These are phyloP conservation scores for Eupithecia insigniata DNA, from an alignment of 2,888 invertebrate genomes.

Conservation along the genomic window DNA sequence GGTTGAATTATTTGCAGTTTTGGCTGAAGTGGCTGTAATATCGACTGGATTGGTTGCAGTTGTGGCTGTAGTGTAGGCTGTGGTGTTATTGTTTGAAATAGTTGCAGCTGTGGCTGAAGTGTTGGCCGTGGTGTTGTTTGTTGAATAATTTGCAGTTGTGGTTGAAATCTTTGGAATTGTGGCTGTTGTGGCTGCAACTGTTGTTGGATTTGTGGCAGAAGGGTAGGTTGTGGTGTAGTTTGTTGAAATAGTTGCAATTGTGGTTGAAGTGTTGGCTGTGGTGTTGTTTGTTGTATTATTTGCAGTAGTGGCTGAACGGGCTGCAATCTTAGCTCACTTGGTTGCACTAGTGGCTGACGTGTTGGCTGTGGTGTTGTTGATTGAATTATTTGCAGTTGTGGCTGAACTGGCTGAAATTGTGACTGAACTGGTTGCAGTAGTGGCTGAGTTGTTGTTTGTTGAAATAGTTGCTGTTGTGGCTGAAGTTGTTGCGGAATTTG, in stretches of 20 bases:
- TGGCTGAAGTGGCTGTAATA: background rate
- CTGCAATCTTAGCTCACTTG: background rate
- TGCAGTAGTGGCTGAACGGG: background rate
- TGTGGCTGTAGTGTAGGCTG: background rate
- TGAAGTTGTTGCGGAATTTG: background rate
- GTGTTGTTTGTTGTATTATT: conserved; percentile 4
- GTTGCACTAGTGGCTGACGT: background rate
- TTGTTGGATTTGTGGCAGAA: no score
- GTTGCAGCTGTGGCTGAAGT: background rate
- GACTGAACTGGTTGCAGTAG: background rate
- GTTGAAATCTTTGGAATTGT: no score
- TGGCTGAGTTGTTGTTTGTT: conserved; percentile 1
- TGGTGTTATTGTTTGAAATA: background rate
- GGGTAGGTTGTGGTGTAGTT: background rate
- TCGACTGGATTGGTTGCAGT: no score
- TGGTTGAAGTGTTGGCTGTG: background rate
- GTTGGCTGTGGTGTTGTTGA: background rate
- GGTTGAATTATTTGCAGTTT: background rate
- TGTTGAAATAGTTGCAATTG: background rate
- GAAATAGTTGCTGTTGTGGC: conserved; percentile 2
- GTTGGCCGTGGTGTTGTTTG: background rate
- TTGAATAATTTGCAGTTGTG: conserved; percentile 13
- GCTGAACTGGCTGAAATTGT: conserved; percentile 11
- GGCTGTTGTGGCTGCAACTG: no score
- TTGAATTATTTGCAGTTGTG: background rate